These are phyloP conservation scores for Pollicipes pollicipes DNA, from an alignment of 1,140 invertebrate species.

Conservation along the genomic window DNA sequence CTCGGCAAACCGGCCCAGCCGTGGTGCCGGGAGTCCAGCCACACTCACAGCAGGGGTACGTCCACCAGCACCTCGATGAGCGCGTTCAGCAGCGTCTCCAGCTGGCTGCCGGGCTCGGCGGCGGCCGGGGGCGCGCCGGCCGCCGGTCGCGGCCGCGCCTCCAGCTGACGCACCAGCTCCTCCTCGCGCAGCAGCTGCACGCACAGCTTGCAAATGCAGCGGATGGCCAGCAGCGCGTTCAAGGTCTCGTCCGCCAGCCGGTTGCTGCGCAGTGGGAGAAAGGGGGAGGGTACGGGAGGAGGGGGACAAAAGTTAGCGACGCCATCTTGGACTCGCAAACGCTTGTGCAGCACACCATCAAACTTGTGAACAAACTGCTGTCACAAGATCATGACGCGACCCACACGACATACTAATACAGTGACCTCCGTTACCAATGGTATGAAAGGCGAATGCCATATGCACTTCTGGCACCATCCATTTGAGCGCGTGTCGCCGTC, in stretches of 20 bases:
- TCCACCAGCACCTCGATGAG: constrained; percentile 33
- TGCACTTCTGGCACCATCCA: no score
- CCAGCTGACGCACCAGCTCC: constrained; percentile 31
- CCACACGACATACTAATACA: no score
- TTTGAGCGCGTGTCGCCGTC: no score
- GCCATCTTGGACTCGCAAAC: no score
- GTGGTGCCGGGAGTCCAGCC: constrained; percentile 34
- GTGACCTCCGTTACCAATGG: no score
- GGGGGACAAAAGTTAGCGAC: background rate
- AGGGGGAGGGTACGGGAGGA: no score
- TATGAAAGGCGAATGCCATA: no score
- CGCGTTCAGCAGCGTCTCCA: constrained; percentile 18
- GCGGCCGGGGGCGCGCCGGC: no score
- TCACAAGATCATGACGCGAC: background rate
- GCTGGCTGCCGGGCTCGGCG: constrained; percentile 4
- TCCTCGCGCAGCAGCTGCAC: constrained; percentile 41
- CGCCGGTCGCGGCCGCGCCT: constrained; percentile 22
- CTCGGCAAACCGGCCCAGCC: no score
- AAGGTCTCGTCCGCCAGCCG: constrained; percentile 45
- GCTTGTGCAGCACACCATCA: no score
- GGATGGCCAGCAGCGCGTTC: constrained; percentile 79
- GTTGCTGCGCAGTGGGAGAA: no score
- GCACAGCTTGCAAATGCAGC: constrained; percentile 73
- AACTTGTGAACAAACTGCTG: no score
- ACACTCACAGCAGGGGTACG: constrained; percentile 33